A percentile compares a stretch with the other conserved stretches of the same genome.
Conservation (phyloP, 2,888 invertebrate species). For the Liodrosophila aerea region DNA sequence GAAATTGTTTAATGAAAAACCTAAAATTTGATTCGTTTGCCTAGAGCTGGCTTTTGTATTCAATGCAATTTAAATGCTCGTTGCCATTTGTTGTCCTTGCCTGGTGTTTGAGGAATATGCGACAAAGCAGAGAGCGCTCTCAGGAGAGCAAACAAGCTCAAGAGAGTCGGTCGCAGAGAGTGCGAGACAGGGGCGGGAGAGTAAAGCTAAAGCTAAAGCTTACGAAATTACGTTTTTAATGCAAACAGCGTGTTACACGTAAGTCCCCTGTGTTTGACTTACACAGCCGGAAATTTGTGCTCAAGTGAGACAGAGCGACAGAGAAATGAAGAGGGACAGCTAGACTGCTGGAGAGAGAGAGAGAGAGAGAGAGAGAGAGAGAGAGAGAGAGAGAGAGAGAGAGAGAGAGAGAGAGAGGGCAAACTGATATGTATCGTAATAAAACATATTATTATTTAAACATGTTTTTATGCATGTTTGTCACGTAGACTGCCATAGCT, state of each 20-base stretch:
- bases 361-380: background rate
- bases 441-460: conserved; percentile 1
- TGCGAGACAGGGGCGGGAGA: background rate
- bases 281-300: background rate
- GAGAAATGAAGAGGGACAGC: background rate
- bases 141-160: background rate
- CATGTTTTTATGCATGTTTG: conserved; percentile 8
- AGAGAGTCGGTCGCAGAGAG: background rate
- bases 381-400: background rate
- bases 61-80: too few relatives aligned
- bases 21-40: too few relatives aligned
- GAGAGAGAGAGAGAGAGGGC: background rate
- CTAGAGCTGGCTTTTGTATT: too few relatives aligned
- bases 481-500: conserved; percentile 11
- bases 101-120: conserved; percentile 7
- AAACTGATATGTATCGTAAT: background rate
- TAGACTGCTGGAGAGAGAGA: background rate
- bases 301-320: background rate
- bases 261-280: conserved; percentile 2
- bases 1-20: too few relatives aligned
- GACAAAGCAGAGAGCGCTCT: conserved; percentile 3
- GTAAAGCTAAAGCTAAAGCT: background rate
- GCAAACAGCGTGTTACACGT: conserved; percentile 4
- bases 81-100: background rate
- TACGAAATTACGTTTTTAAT: conserved; percentile 2